Conservation (phyloP, 2,797 vertebrate species). For the Selene dorsalis region DNA sequence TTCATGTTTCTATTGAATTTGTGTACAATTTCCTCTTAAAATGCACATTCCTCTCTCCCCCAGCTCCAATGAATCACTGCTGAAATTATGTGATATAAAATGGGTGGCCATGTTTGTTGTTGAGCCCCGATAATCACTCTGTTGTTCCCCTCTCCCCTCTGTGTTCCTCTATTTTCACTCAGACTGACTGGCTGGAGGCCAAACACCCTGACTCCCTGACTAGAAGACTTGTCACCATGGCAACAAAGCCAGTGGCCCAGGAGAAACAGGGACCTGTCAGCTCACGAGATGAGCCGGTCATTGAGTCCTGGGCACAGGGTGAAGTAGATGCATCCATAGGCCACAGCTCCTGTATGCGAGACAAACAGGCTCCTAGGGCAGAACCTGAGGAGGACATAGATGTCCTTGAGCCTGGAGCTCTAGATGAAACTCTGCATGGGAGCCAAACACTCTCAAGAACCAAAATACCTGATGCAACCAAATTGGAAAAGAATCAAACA, state of each 20-base stretch:
- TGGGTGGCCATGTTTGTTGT: constrained; percentile 29
- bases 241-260: constrained; percentile 61
- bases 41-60: background rate
- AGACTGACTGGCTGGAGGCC: constrained; percentile 57
- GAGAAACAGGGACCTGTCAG: constrained; percentile 50
- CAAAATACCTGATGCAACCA: constrained; percentile 21
- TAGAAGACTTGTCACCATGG: constrained; percentile 66
- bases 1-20: background rate
- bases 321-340: constrained; percentile 24
- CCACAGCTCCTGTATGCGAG: constrained; percentile 18
- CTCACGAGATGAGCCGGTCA: constrained; percentile 47
- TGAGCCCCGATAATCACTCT: constrained; percentile 49
- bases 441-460: constrained; percentile 4
- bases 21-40: constrained; percentile 13
- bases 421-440: constrained; percentile 7
- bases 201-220: constrained; percentile 52
- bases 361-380: constrained; percentile 60
- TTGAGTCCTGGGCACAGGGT: constrained; percentile 41
- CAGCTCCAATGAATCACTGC: background rate
- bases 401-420: constrained; percentile 14
- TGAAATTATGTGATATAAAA: constrained; percentile 39
- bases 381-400: constrained; percentile 65
- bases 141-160: constrained; percentile 22
- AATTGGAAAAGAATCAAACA: constrained; percentile 26
- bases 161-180: constrained; percentile 39